Evolutionary conservation across 2,888 invertebrate species (phyloP).

Genomic region (Antitype chi): DNA sequence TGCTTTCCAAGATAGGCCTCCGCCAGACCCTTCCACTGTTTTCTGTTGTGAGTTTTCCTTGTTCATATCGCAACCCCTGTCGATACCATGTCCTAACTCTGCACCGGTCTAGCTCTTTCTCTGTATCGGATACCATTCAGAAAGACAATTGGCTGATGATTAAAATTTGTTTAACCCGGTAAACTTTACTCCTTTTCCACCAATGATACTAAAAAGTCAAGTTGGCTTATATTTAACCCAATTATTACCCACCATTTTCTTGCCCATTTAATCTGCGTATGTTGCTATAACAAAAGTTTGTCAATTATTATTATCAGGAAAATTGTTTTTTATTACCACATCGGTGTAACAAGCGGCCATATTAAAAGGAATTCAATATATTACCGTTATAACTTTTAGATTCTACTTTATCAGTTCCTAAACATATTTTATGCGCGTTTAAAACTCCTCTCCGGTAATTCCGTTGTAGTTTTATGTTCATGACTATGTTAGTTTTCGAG

Average conservation of each 20-base stretch:
- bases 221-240: background rate
- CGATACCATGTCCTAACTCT: background rate
- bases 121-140: background rate
- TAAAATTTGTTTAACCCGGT: too few species aligned
- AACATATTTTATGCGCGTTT: conserved; percentile 60
- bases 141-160: background rate
- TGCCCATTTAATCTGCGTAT: background rate
- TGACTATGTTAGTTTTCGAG: conserved; percentile 34
- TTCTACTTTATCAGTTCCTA: conserved; percentile 68
- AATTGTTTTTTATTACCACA: background rate
- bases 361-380: conserved; percentile 72
- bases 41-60: background rate
- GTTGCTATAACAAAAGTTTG: background rate
- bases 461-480: conserved; percentile 54
- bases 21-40: background rate
- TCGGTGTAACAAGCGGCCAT: conserved; percentile 64
- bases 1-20: background rate
- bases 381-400: conserved; percentile 72
- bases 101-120: background rate
- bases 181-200: background rate
- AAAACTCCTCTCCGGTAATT: conserved; percentile 54
- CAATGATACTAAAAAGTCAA: background rate
- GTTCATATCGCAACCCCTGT: background rate
- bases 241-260: background rate
- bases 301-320: background rate